Percentiles rank a stretch among this genome's conserved stretches.
Evolutionary conservation across 1,140 invertebrate species (phyloP).

Genomic region (Choristoneura fumiferana): DNA sequence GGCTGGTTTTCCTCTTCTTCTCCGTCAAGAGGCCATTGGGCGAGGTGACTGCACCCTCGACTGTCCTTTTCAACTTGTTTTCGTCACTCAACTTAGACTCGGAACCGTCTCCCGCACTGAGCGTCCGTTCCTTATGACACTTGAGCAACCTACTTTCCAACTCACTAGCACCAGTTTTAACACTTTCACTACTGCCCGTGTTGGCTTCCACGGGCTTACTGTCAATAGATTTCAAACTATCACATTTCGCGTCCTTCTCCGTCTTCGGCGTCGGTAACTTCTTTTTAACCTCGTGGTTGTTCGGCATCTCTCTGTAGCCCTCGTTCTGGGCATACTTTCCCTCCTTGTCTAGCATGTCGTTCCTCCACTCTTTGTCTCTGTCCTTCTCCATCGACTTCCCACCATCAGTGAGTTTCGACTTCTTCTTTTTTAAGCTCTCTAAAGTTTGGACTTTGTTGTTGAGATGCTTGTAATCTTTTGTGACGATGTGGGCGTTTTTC

Average conservation of each 20-base stretch:
- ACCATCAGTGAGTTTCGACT: slow-evolving; percentile 57
- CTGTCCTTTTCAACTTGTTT: slow-evolving; percentile 64
- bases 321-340: slow-evolving; percentile 75
- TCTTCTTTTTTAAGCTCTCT: slow-evolving; percentile 69
- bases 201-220: slow-evolving; percentile 58
- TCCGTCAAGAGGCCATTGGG: slow-evolving; percentile 74
- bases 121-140: slow-evolving; percentile 68
- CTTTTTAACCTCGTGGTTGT: slow-evolving; percentile 66
- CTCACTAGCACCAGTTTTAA: slow-evolving; percentile 63
- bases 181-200: slow-evolving; percentile 47
- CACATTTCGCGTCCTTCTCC: slow-evolving; percentile 60
- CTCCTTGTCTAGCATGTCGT: slow-evolving; percentile 66
- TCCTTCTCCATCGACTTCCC: slow-evolving; percentile 51
- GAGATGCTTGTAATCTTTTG: slow-evolving; percentile 65
- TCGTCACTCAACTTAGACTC: slow-evolving; percentile 39
- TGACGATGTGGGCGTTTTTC: slow-evolving; percentile 74
- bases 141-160: slow-evolving; percentile 58
- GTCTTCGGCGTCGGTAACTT: slow-evolving; percentile 60
- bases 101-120: slow-evolving; percentile 50
- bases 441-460: slow-evolving; percentile 57
- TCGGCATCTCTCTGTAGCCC: slow-evolving; percentile 70
- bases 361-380: slow-evolving; percentile 65
- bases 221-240: slow-evolving; percentile 65
- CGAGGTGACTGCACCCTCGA: slow-evolving; percentile 61
- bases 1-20: slow-evolving; percentile 78